Percentiles rank a stretch among this genome's conserved stretches.
Evolutionary conservation across 2,888 invertebrate genomes (phyloP).

Genomic region (Philonicus albiceps): DNA sequence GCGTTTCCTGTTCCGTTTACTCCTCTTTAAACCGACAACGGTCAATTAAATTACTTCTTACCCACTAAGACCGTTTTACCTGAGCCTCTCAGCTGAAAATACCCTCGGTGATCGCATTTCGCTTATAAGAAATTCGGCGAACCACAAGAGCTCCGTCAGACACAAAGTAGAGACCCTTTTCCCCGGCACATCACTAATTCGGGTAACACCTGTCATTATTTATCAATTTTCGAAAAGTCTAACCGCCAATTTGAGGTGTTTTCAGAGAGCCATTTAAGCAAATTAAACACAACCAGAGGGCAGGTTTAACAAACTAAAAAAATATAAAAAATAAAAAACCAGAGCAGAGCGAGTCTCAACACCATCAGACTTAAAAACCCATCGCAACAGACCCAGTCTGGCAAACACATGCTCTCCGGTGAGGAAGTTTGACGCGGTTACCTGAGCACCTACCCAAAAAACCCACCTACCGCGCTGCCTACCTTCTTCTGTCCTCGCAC

Average conservation of each 20-base stretch:
- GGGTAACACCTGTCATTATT: conserved; percentile 41
- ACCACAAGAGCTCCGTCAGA: conserved; percentile 14
- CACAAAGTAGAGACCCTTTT: not conserved
- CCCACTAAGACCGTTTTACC: conserved; percentile 11
- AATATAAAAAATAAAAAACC: not conserved
- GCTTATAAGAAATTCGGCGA: not conserved
- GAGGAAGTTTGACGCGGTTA: not conserved
- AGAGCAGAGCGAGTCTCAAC: not conserved
- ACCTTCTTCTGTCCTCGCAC: not conserved
- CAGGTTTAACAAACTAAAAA: not conserved
- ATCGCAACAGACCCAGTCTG: not conserved
- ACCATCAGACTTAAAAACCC: not conserved
- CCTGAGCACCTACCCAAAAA: not conserved
- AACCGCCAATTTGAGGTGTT: conserved; percentile 41
- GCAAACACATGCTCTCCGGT: not conserved
- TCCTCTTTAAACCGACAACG: conserved; percentile 27
- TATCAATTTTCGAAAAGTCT: conserved; percentile 43
- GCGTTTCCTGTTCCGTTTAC: conserved; percentile 30
- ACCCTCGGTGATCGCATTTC: not conserved
- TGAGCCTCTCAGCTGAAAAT: not conserved
- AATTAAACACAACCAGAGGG: conserved; percentile 30
- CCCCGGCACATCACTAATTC: conserved; percentile 6
- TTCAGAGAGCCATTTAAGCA: conserved; percentile 36
- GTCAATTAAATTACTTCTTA: conserved; percentile 24
- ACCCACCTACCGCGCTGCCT: not conserved